These are phyloP conservation scores for Oscheius sp. DNA, from an alignment of 2,888 invertebrate genomes.

Conservation along the genomic window DNA sequence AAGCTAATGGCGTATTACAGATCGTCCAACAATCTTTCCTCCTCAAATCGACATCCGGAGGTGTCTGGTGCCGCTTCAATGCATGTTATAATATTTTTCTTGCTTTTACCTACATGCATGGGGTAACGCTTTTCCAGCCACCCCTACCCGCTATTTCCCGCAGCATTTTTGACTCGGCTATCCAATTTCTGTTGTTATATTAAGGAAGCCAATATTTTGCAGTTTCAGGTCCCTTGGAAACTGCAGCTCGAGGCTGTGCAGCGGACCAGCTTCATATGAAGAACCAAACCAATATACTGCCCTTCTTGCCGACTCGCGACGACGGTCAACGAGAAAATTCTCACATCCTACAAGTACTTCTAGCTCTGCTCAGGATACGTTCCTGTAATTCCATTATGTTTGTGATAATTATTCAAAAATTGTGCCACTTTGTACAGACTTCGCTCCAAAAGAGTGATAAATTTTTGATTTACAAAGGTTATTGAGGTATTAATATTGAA, in stretches of 20 bases:
- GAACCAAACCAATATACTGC: slow-evolving; percentile 65
- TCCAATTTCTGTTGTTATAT: not conserved
- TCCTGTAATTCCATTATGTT: slow-evolving; percentile 46
- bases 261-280: slow-evolving; percentile 44
- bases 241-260: slow-evolving; percentile 48
- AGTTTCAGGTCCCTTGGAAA: slow-evolving; percentile 47
- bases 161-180: not conserved
- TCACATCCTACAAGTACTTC: slow-evolving; percentile 63
- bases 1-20: slow-evolving; percentile 3
- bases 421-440: not conserved
- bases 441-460: no score
- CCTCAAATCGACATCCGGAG: slow-evolving; percentile 14
- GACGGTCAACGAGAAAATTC: slow-evolving; percentile 57
- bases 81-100: slow-evolving; percentile 20
- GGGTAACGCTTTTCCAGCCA: not conserved
- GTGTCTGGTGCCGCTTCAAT: slow-evolving; percentile 25
- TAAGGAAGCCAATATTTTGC: not conserved
- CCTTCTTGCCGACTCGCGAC: slow-evolving; percentile 58
- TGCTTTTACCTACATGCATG: not conserved
- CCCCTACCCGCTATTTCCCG: not conserved
- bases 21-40: slow-evolving; percentile 32
- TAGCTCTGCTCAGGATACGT: slow-evolving; percentile 68
- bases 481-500: no score
- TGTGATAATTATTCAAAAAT: not conserved
- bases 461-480: no score